Conservation (phyloP, 2,113 vertebrate species). For the Etia nguti region DNA sequence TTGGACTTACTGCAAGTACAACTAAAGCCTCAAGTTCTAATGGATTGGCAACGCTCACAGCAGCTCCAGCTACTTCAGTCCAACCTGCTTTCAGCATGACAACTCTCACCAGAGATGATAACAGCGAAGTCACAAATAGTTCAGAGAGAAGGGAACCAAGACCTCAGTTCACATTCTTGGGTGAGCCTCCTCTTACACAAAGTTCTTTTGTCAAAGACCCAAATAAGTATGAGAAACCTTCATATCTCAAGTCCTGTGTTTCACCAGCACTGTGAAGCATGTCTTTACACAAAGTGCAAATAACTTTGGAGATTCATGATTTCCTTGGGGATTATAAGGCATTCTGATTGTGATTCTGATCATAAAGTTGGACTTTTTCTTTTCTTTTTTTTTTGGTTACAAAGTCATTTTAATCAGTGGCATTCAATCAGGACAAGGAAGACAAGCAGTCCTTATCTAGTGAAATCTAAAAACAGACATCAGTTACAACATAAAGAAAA, state of each 20-base stretch:
- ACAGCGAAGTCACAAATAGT: rapidly evolving
- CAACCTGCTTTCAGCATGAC: rapidly evolving
- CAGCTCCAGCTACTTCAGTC: not conserved
- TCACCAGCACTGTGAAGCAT: rapidly evolving
- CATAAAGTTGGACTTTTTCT: not conserved
- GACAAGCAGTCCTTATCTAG: not conserved
- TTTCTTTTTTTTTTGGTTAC: not conserved
- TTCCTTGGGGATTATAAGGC: not conserved
- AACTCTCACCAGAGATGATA: rapidly evolving
- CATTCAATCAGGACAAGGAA: rapidly evolving
- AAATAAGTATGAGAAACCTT: not conserved
- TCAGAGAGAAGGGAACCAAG: not conserved
- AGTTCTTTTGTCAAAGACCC: not conserved
- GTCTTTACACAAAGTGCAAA: not conserved
- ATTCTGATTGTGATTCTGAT: not conserved
- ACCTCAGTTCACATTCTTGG: rapidly evolving
- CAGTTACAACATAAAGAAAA: not conserved
- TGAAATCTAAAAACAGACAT: not conserved
- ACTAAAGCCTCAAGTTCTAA: rapidly evolving
- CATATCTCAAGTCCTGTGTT: not conserved
- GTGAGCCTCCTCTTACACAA: not conserved
- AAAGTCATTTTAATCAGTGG: not conserved
- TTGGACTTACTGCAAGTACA: rapidly evolving
- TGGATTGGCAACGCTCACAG: not conserved
- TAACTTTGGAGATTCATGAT: rapidly evolving